These are phyloP conservation scores for Anguilla pacifica DNA, from an alignment of 2,797 vertebrate genomes.

Conservation along the genomic window DNA sequence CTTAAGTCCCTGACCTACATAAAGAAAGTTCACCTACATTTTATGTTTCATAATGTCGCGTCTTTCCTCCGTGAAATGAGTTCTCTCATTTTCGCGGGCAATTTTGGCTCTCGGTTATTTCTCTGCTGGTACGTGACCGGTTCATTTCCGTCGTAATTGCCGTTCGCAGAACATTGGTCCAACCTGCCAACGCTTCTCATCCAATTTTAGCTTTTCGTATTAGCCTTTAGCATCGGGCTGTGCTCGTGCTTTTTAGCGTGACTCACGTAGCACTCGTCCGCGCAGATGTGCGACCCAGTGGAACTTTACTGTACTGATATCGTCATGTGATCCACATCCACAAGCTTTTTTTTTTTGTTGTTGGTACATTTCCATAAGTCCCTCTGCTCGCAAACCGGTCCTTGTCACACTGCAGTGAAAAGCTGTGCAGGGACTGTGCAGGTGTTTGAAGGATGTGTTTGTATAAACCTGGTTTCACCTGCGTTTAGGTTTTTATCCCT, in stretches of 20 bases:
- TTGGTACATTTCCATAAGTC: not conserved
- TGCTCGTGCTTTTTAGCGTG: not conserved
- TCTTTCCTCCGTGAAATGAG: not conserved
- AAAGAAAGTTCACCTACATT: conserved; percentile 20
- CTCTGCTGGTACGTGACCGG: not conserved
- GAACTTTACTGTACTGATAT: not conserved
- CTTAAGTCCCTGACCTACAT: conserved; percentile 68
- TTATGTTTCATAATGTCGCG: conserved; percentile 25
- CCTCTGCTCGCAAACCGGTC: not conserved
- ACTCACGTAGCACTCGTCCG: not conserved
- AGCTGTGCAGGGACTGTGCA: too few relatives aligned
- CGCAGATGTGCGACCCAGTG: not conserved
- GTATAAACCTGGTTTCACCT: too few relatives aligned
- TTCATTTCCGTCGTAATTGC: not conserved
- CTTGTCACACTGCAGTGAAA: not conserved
- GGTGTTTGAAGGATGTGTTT: too few relatives aligned
- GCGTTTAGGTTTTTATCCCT: too few relatives aligned
- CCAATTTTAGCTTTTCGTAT: not conserved
- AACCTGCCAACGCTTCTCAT: not conserved
- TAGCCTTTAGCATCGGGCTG: not conserved
- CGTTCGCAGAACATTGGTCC: not conserved
- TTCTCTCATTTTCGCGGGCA: not conserved
- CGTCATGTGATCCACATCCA: too few relatives aligned
- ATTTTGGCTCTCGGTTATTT: not conserved
- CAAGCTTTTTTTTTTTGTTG: too few relatives aligned